Evolutionary conservation across 2,888 invertebrate species (phyloP), one percentile per base, ranked within the genome.

Genomic region (Rotaria macrura): DNA sequence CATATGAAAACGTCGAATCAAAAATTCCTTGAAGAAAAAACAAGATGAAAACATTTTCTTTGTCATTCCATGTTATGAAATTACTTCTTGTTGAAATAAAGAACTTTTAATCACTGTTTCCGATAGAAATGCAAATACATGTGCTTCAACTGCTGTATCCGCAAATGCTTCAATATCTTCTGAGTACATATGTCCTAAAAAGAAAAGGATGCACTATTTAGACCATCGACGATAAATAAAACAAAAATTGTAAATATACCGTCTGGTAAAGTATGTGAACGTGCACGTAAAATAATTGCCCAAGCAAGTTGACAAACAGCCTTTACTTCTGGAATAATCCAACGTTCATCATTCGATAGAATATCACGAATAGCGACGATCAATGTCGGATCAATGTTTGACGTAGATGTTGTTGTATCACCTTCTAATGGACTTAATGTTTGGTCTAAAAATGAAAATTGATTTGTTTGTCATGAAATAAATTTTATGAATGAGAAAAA

Each of bases 81-180:
- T 65, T 40, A 79, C 79, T 43, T 79, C 79, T 79, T 79, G 79
- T 79, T 79, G 38, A 34, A 79, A 43, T 79, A 79, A 43, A 40
- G 79, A 43, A 43, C 79, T 79, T 79, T 79, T 79, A 14, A 43
- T 79, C 10, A 79, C 43, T 43, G 79, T 79, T 43, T 79, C 43
- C 10, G 43, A 43, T 43, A 79, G n/a, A 43, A 79, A 79, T 25
- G 79, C 79, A n/a, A 79, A 79, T 79, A 79, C 79, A 79, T 79
- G 79, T 25, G 79, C 40, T 79, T 79, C 79, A 43, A 79, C 79
- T 5, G 79, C 79, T 43, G n/a, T 79, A 79, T 79, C 79, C n/a
- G 79, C 79, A n/a, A 79, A 43, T 43, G 79, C 14, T 79, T 79
- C 79, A 79, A 79, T 79, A 79, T 79, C 79, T 79, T 79, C 79